Evolutionary conservation across 2,797 vertebrate genomes (phyloP).

Genomic region (Acanthurus lineatus): DNA sequence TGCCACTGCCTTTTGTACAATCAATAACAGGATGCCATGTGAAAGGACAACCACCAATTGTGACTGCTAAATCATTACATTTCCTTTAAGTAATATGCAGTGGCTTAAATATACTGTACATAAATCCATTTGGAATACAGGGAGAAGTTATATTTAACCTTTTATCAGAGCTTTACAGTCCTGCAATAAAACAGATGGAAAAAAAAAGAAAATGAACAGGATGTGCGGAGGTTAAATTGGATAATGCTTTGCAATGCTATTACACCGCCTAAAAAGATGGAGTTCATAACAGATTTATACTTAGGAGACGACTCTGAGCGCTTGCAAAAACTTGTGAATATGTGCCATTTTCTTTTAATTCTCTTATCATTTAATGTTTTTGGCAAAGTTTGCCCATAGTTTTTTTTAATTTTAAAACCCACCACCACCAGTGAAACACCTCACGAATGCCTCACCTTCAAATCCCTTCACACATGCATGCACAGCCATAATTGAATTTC

Average conservation of each 20-base stretch:
- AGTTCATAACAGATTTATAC: conserved; percentile 41
- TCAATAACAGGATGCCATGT: conserved; percentile 63
- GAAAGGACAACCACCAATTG: conserved; percentile 54
- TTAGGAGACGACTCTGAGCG: conserved; percentile 14
- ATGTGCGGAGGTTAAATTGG: conserved; percentile 44
- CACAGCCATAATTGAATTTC: conserved; percentile 76
- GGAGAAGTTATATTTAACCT: conserved; percentile 10
- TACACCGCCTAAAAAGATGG: conserved; percentile 29
- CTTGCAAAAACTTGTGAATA: conserved; percentile 18
- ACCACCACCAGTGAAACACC: conserved; percentile 41
- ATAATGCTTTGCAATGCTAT: conserved; percentile 42
- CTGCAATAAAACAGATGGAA: conserved; percentile 17
- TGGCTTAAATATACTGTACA: no score
- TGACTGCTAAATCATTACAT: conserved; percentile 32
- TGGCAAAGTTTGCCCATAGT: conserved; percentile 43
- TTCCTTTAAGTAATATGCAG: not conserved
- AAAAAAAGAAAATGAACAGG: conserved; percentile 33
- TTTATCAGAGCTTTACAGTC: conserved; percentile 31
- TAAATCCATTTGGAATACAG: no score
- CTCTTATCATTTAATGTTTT: conserved; percentile 73
- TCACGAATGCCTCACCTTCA: conserved; percentile 59
- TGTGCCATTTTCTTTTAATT: conserved; percentile 58
- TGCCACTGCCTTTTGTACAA: conserved; percentile 40
- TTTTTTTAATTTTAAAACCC: not conserved
- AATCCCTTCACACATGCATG: conserved; percentile 74